Conservation (phyloP, 1,140 invertebrate species). For the Euglossa dilemma region DNA sequence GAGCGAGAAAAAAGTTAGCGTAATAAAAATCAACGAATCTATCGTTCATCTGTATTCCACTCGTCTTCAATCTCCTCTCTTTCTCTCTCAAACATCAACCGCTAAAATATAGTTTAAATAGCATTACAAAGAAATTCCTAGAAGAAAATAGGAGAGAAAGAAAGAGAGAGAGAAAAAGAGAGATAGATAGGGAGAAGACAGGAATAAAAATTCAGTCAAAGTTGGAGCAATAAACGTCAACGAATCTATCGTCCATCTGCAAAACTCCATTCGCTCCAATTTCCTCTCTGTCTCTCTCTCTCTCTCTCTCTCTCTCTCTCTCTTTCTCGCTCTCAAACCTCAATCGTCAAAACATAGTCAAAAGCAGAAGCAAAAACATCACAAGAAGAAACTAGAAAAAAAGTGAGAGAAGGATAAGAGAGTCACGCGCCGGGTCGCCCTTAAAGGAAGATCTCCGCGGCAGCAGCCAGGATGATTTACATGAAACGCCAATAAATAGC, state of each 20-base stretch:
- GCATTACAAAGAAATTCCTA: background rate
- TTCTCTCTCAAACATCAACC: no score
- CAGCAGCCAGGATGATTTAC: conserved; percentile 61
- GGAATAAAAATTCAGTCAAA: no score
- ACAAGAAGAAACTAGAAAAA: background rate
- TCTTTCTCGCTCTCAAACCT: no score
- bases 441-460: background rate
- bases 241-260: no score
- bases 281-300: no score
- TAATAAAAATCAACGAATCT: no score
- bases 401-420: background rate
- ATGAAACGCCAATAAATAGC: conserved; percentile 72
- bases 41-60: no score
- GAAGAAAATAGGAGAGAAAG: background rate
- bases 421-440: conserved; percentile 17
- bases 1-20: no score
- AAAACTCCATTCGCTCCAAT: no score
- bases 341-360: background rate
- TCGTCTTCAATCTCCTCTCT: no score
- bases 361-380: background rate
- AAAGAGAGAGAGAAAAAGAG: background rate
- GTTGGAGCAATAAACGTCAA: no score
- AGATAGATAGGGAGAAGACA: background rate
- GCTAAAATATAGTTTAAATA: background rate
- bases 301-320: no score